Base-by-base conservation (phyloP, 2,888 invertebrate species). In the Oxyteleia sp. region DNA sequence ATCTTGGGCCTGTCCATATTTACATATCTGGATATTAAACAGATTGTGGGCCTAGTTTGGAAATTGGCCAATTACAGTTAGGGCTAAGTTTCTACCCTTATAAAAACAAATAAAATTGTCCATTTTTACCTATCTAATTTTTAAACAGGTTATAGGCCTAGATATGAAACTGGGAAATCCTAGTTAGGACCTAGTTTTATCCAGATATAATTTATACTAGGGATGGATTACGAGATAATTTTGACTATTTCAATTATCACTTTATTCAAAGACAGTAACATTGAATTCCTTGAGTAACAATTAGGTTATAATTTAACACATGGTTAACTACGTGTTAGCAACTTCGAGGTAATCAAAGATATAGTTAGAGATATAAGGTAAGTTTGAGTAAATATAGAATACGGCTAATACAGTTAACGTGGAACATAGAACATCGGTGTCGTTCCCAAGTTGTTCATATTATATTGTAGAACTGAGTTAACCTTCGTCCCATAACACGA, bases 351-450 rank as follows among this genome's bases (percentile, higher is more conserved):
- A 64, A 64, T 20, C 49, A 61, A 61, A 45, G 45, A 49, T 49
- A 64, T 32, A 41, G 41, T 41, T 43, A 41, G 59, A 26, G 23
- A 18, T 59, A 43, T 59, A 59, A 43, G 23, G 43, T n/a, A 59
- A 59, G 43, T 59, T 59, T 23, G 41, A 23, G 59, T 59, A 59
- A 59, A 59, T 41, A 59, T 59, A 41, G 43, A 59, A 59, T 59
- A 59, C 15, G 26, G 43, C 23, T 59, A 59, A 59, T 59, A 20
- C 26, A 8, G 16, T 59, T 43, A 59, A 26, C 41, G 16, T 11
- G 59, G 18, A 57, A 43, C 59, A 59, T 59, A 43, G 59, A n/a
- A 57, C 41, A 20, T 13, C 32, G 23, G 20, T 55, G 38, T 55
- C 38, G 55, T 43, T 43, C 26, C 23, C 59, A 59, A 59, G 43